Conservation (phyloP, 2,113 vertebrate species). For the Turnix velox region DNA sequence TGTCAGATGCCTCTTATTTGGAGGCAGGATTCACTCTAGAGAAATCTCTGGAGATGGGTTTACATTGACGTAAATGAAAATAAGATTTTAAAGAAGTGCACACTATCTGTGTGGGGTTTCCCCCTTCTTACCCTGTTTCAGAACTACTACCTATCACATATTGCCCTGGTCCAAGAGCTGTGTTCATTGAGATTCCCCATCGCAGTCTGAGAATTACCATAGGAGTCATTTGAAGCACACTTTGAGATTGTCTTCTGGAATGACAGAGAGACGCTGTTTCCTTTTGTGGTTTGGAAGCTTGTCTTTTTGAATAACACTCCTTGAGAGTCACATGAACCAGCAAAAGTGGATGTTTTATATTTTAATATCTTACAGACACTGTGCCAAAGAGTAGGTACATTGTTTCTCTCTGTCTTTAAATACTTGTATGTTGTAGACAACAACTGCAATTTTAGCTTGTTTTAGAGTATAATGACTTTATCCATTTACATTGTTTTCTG, state of each 20-base stretch:
- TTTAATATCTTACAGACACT: background rate
- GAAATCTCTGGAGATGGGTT: background rate
- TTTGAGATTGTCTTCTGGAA: background rate
- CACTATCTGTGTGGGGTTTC: background rate
- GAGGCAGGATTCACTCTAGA: background rate
- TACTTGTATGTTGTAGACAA: background rate
- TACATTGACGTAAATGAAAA: conserved; percentile 3
- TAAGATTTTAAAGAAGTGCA: background rate
- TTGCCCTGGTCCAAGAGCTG: background rate
- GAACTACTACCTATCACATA: background rate
- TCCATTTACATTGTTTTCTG: conserved; percentile 24
- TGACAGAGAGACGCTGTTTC: background rate
- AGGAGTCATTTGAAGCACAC: background rate
- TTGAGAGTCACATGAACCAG: background rate
- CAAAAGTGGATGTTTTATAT: background rate
- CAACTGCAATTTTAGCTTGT: background rate
- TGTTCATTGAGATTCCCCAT: background rate
- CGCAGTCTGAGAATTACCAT: background rate
- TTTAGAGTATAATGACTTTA: background rate
- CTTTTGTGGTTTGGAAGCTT: background rate
- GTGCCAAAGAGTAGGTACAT: background rate
- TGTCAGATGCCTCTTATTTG: conserved; percentile 21
- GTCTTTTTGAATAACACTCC: background rate
- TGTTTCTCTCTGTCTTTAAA: background rate
- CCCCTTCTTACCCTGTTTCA: background rate